A percentile compares a stretch with the other conserved stretches of the same genome.
phyloP scores from a whole-genome alignment of 2,888 invertebrate genomes.

The Phortica magna region DNA sequence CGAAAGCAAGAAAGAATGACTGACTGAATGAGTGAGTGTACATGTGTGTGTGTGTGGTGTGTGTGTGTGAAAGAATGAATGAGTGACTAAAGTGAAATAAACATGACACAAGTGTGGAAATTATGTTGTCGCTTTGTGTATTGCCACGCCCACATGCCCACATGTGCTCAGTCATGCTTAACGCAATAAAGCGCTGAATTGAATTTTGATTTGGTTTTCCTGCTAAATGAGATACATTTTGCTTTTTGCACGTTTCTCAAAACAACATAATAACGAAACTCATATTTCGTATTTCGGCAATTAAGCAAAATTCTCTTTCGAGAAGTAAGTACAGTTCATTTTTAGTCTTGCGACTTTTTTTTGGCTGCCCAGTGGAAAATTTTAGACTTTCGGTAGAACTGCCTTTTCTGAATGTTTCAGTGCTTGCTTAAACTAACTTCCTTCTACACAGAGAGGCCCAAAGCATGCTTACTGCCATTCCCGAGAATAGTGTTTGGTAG shows the following conservation, averaged over 20 bases:
- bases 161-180: not conserved
- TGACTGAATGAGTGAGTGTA: not conserved
- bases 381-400: too few relatives aligned
- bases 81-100: constrained; percentile 1
- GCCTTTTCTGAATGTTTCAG: too few relatives aligned
- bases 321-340: not conserved
- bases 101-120: not conserved
- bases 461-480: too few relatives aligned
- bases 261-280: not conserved
- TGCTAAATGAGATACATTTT: too few relatives aligned
- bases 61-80: not conserved
- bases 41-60: not conserved
- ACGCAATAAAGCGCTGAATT: not conserved
- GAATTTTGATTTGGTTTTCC: not conserved
- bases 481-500: too few relatives aligned
- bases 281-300: not conserved
- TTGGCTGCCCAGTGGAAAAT: too few relatives aligned
- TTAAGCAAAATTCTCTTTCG: not conserved
- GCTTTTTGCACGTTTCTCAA: not conserved
- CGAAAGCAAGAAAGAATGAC: not conserved
- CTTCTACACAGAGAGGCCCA: too few relatives aligned
- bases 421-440: too few relatives aligned
- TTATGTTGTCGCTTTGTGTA: not conserved
- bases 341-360: too few relatives aligned
- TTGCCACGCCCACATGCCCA: not conserved